phyloP scores from a whole-genome alignment of 2,113 vertebrate species.

The Speoplatyrhinus poulsoni region DNA sequence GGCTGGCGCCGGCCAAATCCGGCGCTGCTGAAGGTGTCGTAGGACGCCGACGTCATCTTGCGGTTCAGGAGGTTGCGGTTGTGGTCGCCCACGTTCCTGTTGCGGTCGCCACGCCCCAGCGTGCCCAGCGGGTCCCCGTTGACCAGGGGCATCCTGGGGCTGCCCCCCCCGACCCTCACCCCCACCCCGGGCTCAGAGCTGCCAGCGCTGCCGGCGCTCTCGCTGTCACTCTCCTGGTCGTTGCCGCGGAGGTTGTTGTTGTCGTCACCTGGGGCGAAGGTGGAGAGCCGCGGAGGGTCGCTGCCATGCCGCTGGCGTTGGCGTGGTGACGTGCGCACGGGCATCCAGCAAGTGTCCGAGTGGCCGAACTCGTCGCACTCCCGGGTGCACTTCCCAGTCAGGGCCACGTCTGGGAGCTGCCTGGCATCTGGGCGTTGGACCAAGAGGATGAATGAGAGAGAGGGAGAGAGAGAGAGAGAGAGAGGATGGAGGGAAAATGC shows the following conservation, averaged over 20 bases:
- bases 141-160: slow-evolving; percentile 65
- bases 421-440: slow-evolving; percentile 63
- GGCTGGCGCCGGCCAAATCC: slow-evolving; percentile 70
- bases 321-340: slow-evolving; percentile 67
- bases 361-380: slow-evolving; percentile 78
- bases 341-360: slow-evolving; percentile 82
- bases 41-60: slow-evolving; percentile 80
- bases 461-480: neutral
- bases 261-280: slow-evolving; percentile 73
- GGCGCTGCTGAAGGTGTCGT: slow-evolving; percentile 79
- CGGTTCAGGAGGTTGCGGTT: slow-evolving; percentile 81
- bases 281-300: slow-evolving; percentile 73
- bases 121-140: slow-evolving; percentile 75
- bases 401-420: slow-evolving; percentile 76
- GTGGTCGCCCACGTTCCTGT: slow-evolving; percentile 78
- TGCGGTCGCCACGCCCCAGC: slow-evolving; percentile 70
- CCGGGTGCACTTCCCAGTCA: slow-evolving; percentile 78
- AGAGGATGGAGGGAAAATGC: slow-evolving; percentile 28
- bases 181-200: slow-evolving; percentile 64
- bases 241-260: slow-evolving; percentile 77
- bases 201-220: slow-evolving; percentile 68
- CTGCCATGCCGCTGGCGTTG: slow-evolving; percentile 72
- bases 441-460: neutral
- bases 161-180: slow-evolving; percentile 60
- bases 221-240: slow-evolving; percentile 75